phyloP scores from a whole-genome alignment of 2,888 invertebrate genomes.

The Callyntrura sp. region DNA sequence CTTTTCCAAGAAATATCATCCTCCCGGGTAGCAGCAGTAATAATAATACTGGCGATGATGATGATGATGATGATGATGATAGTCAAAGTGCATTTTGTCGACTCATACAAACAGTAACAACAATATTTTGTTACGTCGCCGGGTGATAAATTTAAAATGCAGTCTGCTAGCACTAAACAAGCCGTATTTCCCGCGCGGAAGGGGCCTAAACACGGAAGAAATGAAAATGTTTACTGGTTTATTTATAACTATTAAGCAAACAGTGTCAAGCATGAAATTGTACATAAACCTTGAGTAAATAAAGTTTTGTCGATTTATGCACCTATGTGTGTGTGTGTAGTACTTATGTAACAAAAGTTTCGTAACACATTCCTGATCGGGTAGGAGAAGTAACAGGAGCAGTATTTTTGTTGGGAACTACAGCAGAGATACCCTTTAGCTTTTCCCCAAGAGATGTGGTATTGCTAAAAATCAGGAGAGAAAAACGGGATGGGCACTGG shows the following conservation, averaged over 20 bases:
- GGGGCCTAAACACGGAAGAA: neutral
- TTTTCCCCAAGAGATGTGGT: neutral
- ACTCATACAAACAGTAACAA: neutral
- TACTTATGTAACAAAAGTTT: neutral
- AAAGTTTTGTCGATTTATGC: neutral
- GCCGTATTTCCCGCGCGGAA: neutral
- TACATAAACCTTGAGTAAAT: neutral
- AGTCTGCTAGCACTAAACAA: neutral
- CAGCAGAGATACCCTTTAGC: neutral
- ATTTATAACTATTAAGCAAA: neutral
- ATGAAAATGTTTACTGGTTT: conserved; percentile 10
- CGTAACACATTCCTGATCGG: neutral
- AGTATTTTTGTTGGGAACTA: neutral
- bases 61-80: too few relatives aligned
- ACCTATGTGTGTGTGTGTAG: neutral
- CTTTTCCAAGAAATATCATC: neutral
- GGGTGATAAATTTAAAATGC: conserved; percentile 11
- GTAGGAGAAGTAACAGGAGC: neutral
- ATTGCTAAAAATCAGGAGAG: too few relatives aligned
- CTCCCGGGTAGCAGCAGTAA: neutral
- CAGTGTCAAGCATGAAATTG: neutral
- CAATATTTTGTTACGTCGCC: neutral
- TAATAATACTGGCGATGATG: too few relatives aligned
- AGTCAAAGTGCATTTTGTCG: neutral
- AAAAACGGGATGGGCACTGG: conserved; percentile 5